phyloP scores from a whole-genome alignment of 2,888 invertebrate genomes.

The Netelia fuscicornis region DNA sequence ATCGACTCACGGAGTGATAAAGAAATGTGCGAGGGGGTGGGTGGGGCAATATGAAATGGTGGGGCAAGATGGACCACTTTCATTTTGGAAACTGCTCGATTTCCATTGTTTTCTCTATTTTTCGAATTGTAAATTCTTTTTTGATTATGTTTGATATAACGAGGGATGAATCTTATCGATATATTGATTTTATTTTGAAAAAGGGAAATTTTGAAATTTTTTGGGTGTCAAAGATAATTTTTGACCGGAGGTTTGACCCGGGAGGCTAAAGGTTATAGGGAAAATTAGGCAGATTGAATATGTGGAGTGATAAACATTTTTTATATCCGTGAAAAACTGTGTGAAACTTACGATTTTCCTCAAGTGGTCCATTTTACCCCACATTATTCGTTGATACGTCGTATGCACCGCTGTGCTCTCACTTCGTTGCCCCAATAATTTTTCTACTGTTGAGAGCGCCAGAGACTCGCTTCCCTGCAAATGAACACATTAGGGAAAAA shows the following conservation, averaged over 20 bases:
- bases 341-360: background rate
- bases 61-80: constrained; percentile 21
- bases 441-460: constrained; percentile 74
- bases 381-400: constrained; percentile 6
- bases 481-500: constrained; percentile 32
- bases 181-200: background rate
- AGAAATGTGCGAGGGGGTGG: background rate
- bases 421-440: constrained; percentile 76
- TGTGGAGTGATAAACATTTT: background rate
- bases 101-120: too few relatives aligned
- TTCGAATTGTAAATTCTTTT: too few relatives aligned
- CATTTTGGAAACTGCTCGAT: too few relatives aligned
- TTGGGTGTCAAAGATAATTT: background rate
- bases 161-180: too few relatives aligned
- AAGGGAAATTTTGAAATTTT: background rate
- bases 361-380: constrained; percentile 31
- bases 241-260: background rate
- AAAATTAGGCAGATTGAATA: background rate
- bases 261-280: background rate
- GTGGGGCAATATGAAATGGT: constrained; percentile 22
- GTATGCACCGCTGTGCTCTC: constrained; percentile 51
- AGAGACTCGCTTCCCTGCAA: constrained; percentile 49
- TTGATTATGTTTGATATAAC: too few relatives aligned
- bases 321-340: background rate
- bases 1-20: background rate